Percentiles rank a stretch among this genome's conserved stretches.
Conservation (phyloP, 1,140 invertebrate genomes). For the Pachypeltis micranthus region DNA sequence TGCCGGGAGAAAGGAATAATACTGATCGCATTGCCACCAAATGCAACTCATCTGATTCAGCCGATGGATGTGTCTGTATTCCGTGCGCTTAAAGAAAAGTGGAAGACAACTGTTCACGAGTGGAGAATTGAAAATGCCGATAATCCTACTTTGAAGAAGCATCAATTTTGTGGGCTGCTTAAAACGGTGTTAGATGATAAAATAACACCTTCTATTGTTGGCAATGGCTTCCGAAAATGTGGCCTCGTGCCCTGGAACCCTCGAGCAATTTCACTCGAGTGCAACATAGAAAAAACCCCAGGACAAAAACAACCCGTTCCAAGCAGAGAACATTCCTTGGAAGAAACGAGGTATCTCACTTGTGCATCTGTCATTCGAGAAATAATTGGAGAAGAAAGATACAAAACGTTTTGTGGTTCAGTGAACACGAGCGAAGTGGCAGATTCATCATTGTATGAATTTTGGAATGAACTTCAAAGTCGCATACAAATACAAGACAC, state of each 20-base stretch:
- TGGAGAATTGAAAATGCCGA: conserved; percentile 21
- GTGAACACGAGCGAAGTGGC: conserved; percentile 2
- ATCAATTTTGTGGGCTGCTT: conserved; percentile 17
- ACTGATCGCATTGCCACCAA: conserved; percentile 35
- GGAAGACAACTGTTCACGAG: conserved; percentile 30
- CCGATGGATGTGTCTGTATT: conserved; percentile 35
- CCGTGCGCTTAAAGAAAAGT: conserved; percentile 31
- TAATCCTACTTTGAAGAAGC: conserved; percentile 26
- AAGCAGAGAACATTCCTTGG: not conserved
- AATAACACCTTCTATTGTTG: not conserved
- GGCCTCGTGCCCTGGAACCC: conserved; percentile 7
- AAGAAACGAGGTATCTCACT: not conserved
- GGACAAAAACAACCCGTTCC: not conserved
- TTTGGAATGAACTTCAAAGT: conserved; percentile 9
- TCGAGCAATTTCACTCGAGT: not conserved
- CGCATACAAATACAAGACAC: conserved; percentile 9
- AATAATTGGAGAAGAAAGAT: not conserved
- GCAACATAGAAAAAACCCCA: not conserved
- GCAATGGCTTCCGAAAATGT: conserved; percentile 14
- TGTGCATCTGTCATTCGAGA: not conserved
- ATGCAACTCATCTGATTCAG: conserved; percentile 37
- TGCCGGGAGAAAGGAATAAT: conserved; percentile 34
- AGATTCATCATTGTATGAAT: conserved; percentile 8
- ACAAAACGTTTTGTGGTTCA: not conserved
- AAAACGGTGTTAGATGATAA: conserved; percentile 8